Base-by-base conservation (phyloP, 2,797 vertebrate genomes). In the Halcyon smyrnensis region DNA sequence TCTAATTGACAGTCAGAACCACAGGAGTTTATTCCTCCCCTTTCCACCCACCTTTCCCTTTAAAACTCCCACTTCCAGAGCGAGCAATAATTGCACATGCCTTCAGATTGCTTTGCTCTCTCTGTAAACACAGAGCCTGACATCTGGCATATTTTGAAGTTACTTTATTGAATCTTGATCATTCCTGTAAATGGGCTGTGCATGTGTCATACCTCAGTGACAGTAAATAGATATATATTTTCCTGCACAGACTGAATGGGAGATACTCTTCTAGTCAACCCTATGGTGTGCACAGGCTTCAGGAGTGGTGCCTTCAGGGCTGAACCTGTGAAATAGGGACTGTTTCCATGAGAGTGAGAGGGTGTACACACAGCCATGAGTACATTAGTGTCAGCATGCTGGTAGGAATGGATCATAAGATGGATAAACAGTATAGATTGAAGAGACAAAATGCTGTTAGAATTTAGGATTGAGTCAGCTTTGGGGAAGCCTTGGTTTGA, bases 141-240 rank as follows among this genome's bases (percentile, higher is more conserved):
- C 95, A 94, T 89, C 93, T 95, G 95, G 78, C 78, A 6, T 93
- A n/a, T 93, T 94, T 96, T 89, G 93, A 77, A 94, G 68, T 59
- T 39, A 56, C 57, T 74, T 89, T 86, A 82, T 80, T 94, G 88
- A 70, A n/a, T 88, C 85, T 87, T 32, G 53, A 43, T 93, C 0
- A 1, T 80, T 91, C 39, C 77, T 79, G 69, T 81, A 74, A 92
- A 65, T 51, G 43, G 68, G 63, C 39, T 82, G 18, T 0, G 1
- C 8, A 10, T 74, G 65, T 88, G 85, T 84, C 77, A 9, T 79
- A 65, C 63, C 59, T 83, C 59, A 15, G 5, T 12, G 2, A n/a
- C 80, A 54, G 48, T 14, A 74, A 41, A 16, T 20, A n/a, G 73
- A 87, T 36, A 1, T 18, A 60, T 37, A 28, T 53, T 54, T 74